Evolutionary conservation across 2,113 vertebrate species (phyloP).

Genomic region (Irena cyanogastra): DNA sequence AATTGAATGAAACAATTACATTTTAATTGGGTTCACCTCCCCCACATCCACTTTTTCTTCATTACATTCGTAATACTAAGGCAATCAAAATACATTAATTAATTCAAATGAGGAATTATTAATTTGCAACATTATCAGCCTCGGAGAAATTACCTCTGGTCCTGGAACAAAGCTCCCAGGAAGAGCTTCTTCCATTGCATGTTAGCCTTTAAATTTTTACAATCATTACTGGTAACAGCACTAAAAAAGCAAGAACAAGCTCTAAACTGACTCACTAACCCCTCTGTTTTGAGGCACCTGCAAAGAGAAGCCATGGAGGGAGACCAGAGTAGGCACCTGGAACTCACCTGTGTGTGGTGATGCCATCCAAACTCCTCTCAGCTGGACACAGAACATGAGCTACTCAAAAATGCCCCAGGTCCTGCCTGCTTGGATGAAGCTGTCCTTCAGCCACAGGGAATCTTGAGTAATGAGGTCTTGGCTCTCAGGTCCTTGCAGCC

Average conservation of each 20-base stretch:
- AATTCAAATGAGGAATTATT: slow-evolving; percentile 49
- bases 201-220: not conserved
- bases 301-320: not conserved
- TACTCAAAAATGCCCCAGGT: not conserved
- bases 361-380: not conserved
- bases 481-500: not conserved
- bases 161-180: not conserved
- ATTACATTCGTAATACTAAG: not conserved
- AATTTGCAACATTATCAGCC: slow-evolving; percentile 31
- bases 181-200: not conserved
- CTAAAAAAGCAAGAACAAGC: not conserved
- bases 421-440: not conserved
- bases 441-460: not conserved
- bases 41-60: not conserved
- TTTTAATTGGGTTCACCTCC: slow-evolving; percentile 40
- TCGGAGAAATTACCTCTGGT: not conserved
- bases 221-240: not conserved
- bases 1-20: not conserved
- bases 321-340: not conserved
- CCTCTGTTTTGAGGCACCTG: not conserved
- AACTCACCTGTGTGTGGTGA: fast-evolving
- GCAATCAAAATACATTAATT: slow-evolving; percentile 41
- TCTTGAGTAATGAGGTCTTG: not conserved
- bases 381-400: not conserved
- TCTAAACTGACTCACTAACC: not conserved